Percentiles rank a stretch among this genome's conserved stretches.
Evolutionary conservation across 1,140 invertebrate species (phyloP).

Genomic region (Mizuhopecten yessoensis): DNA sequence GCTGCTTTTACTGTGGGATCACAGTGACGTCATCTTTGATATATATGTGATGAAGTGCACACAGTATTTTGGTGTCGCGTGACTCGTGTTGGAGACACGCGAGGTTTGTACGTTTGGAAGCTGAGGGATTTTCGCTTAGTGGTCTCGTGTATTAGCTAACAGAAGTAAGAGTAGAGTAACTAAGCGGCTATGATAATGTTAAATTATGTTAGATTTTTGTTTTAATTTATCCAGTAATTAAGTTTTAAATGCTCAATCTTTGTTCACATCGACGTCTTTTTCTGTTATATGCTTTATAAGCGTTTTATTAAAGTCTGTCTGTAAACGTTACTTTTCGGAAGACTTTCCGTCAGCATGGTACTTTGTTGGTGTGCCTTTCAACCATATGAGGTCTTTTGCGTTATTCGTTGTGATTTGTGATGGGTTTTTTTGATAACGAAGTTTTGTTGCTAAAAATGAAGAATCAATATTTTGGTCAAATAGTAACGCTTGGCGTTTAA

Average conservation of each 20-base stretch:
- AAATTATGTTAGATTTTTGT: slow-evolving; percentile 13
- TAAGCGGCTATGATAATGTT: neutral
- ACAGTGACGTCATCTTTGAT: neutral
- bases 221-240: neutral
- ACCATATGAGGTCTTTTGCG: neutral
- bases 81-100: neutral
- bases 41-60: too few species aligned
- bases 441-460: neutral
- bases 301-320: neutral
- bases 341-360: neutral
- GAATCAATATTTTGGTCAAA: too few species aligned
- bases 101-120: neutral
- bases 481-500: too few species aligned
- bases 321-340: neutral
- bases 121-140: neutral
- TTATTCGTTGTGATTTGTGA: neutral
- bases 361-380: neutral
- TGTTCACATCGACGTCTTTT: neutral
- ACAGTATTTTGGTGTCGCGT: neutral
- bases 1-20: slow-evolving; percentile 63
- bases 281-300: neutral
- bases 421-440: neutral
- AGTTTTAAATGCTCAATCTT: slow-evolving; percentile 35
- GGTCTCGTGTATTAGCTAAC: neutral
- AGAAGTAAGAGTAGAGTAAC: neutral